Evolutionary conservation across 2,113 vertebrate species (phyloP).

Genomic region (Misgurnus mizolepis): DNA sequence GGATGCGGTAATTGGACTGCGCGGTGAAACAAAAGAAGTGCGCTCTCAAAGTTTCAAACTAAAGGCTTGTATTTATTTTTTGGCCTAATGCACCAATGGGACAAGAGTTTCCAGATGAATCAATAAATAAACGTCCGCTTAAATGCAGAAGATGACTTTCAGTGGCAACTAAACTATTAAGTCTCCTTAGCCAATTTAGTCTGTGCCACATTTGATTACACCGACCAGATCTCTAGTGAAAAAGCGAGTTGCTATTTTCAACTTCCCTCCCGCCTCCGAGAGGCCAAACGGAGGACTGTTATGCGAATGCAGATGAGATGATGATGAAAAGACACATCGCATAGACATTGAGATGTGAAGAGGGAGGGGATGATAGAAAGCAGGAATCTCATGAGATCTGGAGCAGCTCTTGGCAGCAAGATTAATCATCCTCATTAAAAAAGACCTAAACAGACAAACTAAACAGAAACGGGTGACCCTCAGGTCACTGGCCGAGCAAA

Average conservation of each 20-base stretch:
- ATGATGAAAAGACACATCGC: conserved; percentile 30
- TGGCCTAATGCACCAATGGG: neutral
- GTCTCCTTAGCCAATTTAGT: conserved; percentile 24
- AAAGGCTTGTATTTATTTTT: neutral
- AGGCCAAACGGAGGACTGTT: neutral
- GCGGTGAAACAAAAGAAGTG: neutral
- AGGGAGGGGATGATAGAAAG: conserved; percentile 4
- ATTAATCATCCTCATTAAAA: conserved; percentile 13
- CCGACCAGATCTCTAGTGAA: conserved; percentile 37
- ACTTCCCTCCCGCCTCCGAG: neutral
- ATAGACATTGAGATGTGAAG: conserved; percentile 9
- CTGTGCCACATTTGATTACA: conserved; percentile 47
- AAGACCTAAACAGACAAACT: conserved; percentile 26
- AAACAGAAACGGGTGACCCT: conserved; percentile 4
- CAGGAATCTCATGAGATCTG: conserved; percentile 30
- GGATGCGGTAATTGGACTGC: neutral
- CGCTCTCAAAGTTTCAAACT: conserved; percentile 5
- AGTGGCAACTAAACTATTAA: conserved; percentile 41
- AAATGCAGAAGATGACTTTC: conserved; percentile 20
- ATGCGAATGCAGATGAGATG: conserved; percentile 27
- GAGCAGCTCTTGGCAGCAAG: conserved; percentile 11
- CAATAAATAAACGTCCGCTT: conserved; percentile 26
- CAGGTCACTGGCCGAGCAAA: neutral
- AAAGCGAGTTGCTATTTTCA: conserved; percentile 33
- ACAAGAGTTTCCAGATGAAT: conserved; percentile 7